These are phyloP conservation scores for Stegostoma tigrinum DNA, from an alignment of 2,113 vertebrate genomes.

Conservation along the genomic window DNA sequence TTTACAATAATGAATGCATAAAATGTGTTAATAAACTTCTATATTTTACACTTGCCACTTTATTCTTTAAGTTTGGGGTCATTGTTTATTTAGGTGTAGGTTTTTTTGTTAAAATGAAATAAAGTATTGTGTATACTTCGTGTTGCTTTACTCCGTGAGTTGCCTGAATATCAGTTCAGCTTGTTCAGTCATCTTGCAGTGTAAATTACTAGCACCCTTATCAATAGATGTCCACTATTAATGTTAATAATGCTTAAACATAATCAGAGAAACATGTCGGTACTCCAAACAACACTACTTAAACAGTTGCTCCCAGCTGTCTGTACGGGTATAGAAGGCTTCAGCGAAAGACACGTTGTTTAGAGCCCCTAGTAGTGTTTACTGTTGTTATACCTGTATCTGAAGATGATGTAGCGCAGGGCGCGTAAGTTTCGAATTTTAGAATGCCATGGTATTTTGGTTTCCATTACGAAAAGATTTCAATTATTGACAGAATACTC, in stretches of 20 bases:
- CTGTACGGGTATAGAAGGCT: not conserved
- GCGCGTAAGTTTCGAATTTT: not conserved
- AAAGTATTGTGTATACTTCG: not conserved
- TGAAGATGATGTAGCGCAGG: not conserved
- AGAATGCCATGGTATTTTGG: not conserved
- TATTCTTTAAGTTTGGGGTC: too few relatives aligned
- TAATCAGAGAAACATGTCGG: not conserved
- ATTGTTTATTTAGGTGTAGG: not conserved
- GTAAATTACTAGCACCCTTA: not conserved
- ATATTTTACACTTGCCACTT: not conserved
- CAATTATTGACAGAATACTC: not conserved
- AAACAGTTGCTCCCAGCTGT: not conserved
- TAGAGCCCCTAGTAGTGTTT: not conserved
- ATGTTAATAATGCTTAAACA: not conserved
- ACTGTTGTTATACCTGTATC: not conserved
- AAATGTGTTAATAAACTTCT: not conserved
- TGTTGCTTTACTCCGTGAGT: not conserved
- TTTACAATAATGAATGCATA: not conserved
- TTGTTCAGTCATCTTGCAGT: not conserved
- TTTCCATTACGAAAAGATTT: not conserved
- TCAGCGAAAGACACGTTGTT: not conserved
- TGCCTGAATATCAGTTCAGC: not conserved
- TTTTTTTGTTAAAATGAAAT: not conserved
- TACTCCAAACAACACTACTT: not conserved
- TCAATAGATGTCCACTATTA: not conserved